Evolutionary conservation across 2,113 vertebrate genomes (phyloP).

Genomic region (Oplegnathus fasciatus): DNA sequence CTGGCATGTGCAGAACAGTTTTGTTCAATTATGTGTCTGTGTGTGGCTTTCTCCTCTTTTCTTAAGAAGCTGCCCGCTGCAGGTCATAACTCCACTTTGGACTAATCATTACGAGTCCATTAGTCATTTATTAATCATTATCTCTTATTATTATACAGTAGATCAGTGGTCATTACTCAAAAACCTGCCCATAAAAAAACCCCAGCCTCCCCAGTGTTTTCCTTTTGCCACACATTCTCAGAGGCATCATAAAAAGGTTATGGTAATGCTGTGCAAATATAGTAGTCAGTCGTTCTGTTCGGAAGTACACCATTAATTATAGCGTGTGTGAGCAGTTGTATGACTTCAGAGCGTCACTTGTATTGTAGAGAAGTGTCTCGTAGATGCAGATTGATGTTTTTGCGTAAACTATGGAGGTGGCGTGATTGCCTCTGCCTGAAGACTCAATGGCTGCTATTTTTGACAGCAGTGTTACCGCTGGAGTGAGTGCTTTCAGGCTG

Average conservation of each 20-base stretch:
- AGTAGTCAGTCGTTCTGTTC: constrained; percentile 17
- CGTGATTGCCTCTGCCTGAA: constrained; percentile 38
- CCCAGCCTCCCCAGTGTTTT: constrained; percentile 19
- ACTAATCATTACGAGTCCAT: constrained; percentile 30
- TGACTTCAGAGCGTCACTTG: constrained; percentile 48
- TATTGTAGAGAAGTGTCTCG: constrained; percentile 31
- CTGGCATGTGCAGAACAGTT: not conserved
- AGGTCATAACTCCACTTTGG: constrained; percentile 51
- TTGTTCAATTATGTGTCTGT: not conserved
- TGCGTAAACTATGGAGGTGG: constrained; percentile 43
- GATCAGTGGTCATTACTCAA: constrained; percentile 20
- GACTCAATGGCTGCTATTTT: constrained; percentile 61
- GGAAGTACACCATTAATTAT: constrained; percentile 37
- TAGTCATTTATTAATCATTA: constrained; percentile 55
- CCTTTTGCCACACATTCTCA: not conserved
- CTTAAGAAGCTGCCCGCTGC: not conserved
- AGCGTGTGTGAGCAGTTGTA: constrained; percentile 24
- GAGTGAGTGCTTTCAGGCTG: constrained; percentile 37
- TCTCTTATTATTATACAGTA: constrained; percentile 14
- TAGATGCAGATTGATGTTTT: constrained; percentile 49
- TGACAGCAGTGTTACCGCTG: constrained; percentile 38
- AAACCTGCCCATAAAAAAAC: constrained; percentile 11
- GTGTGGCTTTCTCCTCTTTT: constrained; percentile 4
- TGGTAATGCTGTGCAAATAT: constrained; percentile 29
- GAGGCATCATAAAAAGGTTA: constrained; percentile 26